phyloP scores from a whole-genome alignment of 2,113 vertebrate species.

The Ciconia boyciana region DNA sequence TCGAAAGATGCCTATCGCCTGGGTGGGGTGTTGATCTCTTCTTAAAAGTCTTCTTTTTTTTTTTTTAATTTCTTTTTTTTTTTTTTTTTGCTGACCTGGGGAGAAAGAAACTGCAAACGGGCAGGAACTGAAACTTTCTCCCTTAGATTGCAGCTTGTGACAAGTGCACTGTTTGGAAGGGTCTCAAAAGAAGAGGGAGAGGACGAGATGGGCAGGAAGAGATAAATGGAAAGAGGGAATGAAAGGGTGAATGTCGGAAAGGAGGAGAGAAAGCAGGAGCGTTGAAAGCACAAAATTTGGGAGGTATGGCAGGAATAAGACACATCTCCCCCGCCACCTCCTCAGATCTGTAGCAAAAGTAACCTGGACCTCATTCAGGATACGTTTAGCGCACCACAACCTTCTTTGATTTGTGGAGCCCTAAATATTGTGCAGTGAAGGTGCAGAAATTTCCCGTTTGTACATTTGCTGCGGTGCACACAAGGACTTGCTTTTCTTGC shows the following conservation, averaged over 20 bases:
- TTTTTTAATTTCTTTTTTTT: neutral
- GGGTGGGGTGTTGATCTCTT: constrained; percentile 61
- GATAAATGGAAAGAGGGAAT: neutral
- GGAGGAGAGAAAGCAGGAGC: neutral
- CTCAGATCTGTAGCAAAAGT: neutral
- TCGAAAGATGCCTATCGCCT: constrained; percentile 70
- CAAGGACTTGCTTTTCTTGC: neutral
- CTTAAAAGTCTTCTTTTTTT: neutral
- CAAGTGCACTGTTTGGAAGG: constrained; percentile 34
- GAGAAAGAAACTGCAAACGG: constrained; percentile 42
- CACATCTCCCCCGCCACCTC: neutral
- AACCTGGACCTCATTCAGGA: neutral
- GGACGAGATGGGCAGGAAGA: neutral
- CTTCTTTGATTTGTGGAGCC: constrained; percentile 26
- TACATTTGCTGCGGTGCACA: neutral
- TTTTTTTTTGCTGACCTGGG: constrained; percentile 61
- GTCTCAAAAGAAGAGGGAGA: neutral
- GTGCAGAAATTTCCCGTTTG: neutral
- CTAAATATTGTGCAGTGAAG: neutral
- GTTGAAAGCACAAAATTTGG: neutral
- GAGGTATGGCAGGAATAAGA: neutral
- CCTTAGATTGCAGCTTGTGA: constrained; percentile 51
- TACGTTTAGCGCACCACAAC: neutral
- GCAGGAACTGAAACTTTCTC: constrained; percentile 68
- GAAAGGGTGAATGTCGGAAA: neutral